Conservation (phyloP, 2,113 vertebrate species). For the Alouatta palliata region DNA sequence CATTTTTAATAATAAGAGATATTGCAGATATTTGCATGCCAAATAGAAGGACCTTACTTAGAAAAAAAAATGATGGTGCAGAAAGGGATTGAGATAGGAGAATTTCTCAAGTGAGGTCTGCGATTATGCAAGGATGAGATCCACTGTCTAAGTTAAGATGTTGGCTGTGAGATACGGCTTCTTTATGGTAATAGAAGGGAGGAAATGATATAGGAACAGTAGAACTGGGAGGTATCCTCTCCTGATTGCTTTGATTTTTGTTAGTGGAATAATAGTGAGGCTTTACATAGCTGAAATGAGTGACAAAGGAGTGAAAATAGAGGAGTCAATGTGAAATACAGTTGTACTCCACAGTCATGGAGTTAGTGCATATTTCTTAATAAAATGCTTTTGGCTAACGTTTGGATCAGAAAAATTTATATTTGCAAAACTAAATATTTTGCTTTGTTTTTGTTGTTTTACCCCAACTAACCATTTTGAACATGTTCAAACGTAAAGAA, state of each 20-base stretch:
- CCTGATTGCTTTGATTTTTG: neutral
- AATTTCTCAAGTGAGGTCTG: neutral
- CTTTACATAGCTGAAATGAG: neutral
- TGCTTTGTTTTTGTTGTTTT: neutral
- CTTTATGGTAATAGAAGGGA: rapidly evolving
- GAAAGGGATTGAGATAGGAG: neutral
- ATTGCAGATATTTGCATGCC: neutral
- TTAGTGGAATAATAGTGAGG: neutral
- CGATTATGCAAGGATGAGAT: neutral
- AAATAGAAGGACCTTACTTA: neutral
- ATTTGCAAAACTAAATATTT: neutral
- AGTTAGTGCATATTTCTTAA: neutral
- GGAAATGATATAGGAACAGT: rapidly evolving
- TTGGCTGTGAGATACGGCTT: neutral
- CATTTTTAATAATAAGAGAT: neutral
- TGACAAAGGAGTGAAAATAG: neutral
- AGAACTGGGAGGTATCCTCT: rapidly evolving
- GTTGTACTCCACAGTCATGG: neutral
- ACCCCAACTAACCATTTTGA: neutral
- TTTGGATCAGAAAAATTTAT: neutral
- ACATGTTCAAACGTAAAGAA: neutral
- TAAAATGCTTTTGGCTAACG: neutral
- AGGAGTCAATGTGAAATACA: neutral
- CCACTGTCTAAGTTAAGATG: neutral
- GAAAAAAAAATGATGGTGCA: neutral